Percentiles rank a stretch among this genome's conserved stretches.
phyloP scores from a whole-genome alignment of 1,140 invertebrate genomes.

The Homalodisca vitripennis region DNA sequence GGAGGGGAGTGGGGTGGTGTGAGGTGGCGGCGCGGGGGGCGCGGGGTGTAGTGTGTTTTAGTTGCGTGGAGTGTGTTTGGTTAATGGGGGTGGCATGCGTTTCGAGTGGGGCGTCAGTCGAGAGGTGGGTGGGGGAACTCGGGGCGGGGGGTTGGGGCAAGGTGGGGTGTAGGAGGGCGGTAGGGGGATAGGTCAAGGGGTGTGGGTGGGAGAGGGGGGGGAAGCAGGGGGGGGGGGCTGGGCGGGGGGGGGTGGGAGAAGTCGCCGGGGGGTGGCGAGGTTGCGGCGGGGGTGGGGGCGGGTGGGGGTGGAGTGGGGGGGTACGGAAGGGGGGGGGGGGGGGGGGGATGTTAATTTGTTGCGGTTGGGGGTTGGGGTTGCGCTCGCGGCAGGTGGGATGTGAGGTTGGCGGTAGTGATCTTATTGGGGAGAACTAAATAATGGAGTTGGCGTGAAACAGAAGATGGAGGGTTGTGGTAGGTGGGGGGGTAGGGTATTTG shows the following conservation, averaged over 20 bases:
- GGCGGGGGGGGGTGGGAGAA: not conserved
- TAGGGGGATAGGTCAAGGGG: slow-evolving; percentile 26
- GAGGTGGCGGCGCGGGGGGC: slow-evolving; percentile 13
- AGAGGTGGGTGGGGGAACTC: slow-evolving; percentile 35
- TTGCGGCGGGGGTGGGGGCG: not conserved
- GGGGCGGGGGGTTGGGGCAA: slow-evolving; percentile 37
- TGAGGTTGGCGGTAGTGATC: not conserved
- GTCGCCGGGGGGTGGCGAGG: too few relatives aligned
- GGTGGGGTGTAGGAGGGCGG: slow-evolving; percentile 24
- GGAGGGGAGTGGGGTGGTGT: slow-evolving; percentile 18
- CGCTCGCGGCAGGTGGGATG: not conserved
- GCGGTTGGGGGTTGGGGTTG: slow-evolving; percentile 8
- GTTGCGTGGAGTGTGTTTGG: too few relatives aligned
- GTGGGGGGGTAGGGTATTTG: too few relatives aligned
- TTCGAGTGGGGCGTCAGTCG: slow-evolving; percentile 1
- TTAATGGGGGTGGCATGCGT: not conserved
- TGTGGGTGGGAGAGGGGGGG: slow-evolving; percentile 38
- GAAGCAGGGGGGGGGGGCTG: slow-evolving; percentile 29
- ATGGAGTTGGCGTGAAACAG: too few relatives aligned
- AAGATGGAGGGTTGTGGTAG: too few relatives aligned
- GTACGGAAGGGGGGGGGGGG: too few relatives aligned
- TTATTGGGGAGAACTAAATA: too few relatives aligned
- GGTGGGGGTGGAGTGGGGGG: not conserved
- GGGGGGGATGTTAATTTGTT: too few relatives aligned
- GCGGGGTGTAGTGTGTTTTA: too few relatives aligned